Evolutionary conservation across 2,888 invertebrate genomes (phyloP), one percentile per base, ranked within the genome.

Genomic region (Pelosia muscerda): DNA sequence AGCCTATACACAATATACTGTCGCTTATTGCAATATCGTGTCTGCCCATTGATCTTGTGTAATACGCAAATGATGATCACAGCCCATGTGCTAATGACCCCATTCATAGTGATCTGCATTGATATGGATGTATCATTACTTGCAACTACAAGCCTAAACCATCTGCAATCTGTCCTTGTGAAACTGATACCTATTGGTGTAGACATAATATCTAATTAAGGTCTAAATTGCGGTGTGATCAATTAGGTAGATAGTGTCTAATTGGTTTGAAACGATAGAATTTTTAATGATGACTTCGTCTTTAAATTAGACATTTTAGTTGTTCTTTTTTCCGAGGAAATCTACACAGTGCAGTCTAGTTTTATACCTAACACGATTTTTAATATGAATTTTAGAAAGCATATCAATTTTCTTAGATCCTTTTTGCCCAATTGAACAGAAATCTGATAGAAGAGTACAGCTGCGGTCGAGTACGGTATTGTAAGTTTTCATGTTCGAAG

Each of bases 101-200:
- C 89, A 94, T 94, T 93, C 92, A 93, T 91, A 86, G 86, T 89
- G 86, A 92, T 92, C 89, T 87, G 86, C 89, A 87, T 90, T 90
- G 89, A 92, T 90, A 87, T 87, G 86, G 83, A 86, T 86, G 66
- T 90, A 88, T 90, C 87, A 90, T 88, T 88, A 87, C 83, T 77
- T 72, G 78, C 78, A 77, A 82, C 78, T 84, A 82, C 88, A 85
- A 83, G 86, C 78, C 76, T 81, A 74, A 31, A 70, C 80, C 79
- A 75, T 81, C 78, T 76, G 65, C 78, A 78, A 82, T 82, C 78
- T 79, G 82, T 85, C 86, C 84, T 74, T 79, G 78, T 74, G 76
- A 76, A 76, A 71, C 63, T 69, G 78, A 81, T 78, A 83, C 66
- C 77, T 77, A 83, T 76, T 83, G 75, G 72, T 38, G 70, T 74